phyloP scores from a whole-genome alignment of 1,140 invertebrate genomes.

The Zaprionus lachaisei region DNA sequence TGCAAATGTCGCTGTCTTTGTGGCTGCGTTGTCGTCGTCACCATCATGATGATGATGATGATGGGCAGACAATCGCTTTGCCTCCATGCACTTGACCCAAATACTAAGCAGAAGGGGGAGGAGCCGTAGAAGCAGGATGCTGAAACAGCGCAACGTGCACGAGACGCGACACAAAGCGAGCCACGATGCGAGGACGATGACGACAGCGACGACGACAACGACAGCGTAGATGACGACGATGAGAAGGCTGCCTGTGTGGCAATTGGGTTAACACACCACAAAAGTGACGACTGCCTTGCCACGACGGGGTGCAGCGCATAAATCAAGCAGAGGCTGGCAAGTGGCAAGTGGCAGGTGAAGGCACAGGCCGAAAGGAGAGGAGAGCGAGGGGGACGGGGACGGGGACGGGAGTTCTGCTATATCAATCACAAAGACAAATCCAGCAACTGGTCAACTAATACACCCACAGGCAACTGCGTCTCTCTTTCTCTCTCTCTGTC shows the following conservation, averaged over 20 bases:
- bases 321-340: neutral
- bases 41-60: slow-evolving; percentile 4
- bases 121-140: neutral
- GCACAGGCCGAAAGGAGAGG: neutral
- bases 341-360: neutral
- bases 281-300: slow-evolving; percentile 16
- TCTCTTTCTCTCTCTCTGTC: neutral
- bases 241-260: slow-evolving; percentile 35
- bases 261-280: slow-evolving; percentile 79
- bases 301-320: slow-evolving; percentile 12
- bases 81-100: slow-evolving; percentile 77
- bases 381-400: neutral
- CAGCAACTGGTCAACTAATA: slow-evolving; percentile 25
- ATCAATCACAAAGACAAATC: slow-evolving; percentile 48
- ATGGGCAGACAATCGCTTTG: slow-evolving; percentile 27
- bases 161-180: slow-evolving; percentile 36
- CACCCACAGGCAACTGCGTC: neutral
- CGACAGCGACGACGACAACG: slow-evolving; percentile 33
- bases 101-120: slow-evolving; percentile 38
- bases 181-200: slow-evolving; percentile 35
- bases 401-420: slow-evolving; percentile 1
- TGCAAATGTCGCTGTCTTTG: slow-evolving; percentile 39
- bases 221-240: slow-evolving; percentile 28
- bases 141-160: slow-evolving; percentile 65
- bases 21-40: slow-evolving; percentile 8